These are phyloP conservation scores for Macrotrachela quadricornifera DNA, from an alignment of 1,140 invertebrate genomes.

Conservation along the genomic window DNA sequence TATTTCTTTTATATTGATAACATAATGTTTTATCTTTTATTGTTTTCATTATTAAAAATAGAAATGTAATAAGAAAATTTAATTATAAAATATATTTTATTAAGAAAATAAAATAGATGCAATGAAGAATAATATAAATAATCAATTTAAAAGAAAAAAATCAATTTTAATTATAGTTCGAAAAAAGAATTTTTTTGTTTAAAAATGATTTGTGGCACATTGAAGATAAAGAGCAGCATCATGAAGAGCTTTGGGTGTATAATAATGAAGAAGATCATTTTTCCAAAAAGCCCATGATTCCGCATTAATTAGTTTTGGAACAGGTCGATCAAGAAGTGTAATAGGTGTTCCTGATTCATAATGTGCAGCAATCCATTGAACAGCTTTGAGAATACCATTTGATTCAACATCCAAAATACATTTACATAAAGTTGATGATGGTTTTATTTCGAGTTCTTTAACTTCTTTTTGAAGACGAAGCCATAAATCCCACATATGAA, in stretches of 20 bases:
- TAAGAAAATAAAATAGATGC: no score
- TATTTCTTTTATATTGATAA: no score
- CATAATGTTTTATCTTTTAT: no score
- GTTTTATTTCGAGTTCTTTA: no score
- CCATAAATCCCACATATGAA: slow-evolving; percentile 21
- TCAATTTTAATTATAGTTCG: no score
- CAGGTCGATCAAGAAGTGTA: slow-evolving; percentile 16
- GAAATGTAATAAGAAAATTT: no score
- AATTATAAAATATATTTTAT: no score
- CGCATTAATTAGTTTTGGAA: slow-evolving; percentile 16
- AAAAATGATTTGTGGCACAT: slow-evolving; percentile 11
- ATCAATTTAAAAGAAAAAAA: no score
- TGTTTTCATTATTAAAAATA: no score
- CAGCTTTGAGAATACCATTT: slow-evolving; percentile 10
- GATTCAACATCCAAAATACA: background rate
- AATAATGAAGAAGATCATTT: slow-evolving; percentile 16
- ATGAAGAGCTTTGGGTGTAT: slow-evolving; percentile 12
- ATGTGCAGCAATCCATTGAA: slow-evolving; percentile 16
- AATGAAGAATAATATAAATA: no score
- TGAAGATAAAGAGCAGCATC: slow-evolving; percentile 16
- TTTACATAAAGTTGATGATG: background rate
- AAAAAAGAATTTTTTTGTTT: no score
- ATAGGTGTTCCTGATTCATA: slow-evolving; percentile 18
- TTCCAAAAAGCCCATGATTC: slow-evolving; percentile 15
- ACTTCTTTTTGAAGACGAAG: no score